A percentile compares a stretch with the other conserved stretches of the same genome.
phyloP scores from a whole-genome alignment of 2,888 invertebrate genomes.

The Asteroscopus sphinx region DNA sequence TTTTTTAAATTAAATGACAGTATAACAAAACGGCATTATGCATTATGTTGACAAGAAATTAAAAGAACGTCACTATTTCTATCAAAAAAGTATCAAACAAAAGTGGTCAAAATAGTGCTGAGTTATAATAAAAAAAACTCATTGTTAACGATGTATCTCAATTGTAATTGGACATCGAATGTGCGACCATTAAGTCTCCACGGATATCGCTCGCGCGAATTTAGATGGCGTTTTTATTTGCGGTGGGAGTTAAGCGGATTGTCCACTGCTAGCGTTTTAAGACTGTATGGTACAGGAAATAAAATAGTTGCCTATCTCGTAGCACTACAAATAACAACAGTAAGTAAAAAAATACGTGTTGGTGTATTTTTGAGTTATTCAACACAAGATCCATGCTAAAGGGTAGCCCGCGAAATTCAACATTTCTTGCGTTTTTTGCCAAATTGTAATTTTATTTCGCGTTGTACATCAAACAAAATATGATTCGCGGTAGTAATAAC shows the following conservation, averaged over 20 bases:
- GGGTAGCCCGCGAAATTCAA: too few species aligned
- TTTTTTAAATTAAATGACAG: not conserved
- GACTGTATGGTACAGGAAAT: slow-evolving; percentile 2
- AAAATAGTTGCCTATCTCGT: slow-evolving; percentile 3
- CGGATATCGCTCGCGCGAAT: slow-evolving; percentile 61
- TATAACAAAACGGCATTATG: too few species aligned
- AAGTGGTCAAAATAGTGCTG: slow-evolving; percentile 7
- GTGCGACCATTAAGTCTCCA: slow-evolving; percentile 67
- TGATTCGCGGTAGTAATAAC: too few species aligned
- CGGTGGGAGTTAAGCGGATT: slow-evolving; percentile 45
- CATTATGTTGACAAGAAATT: not conserved
- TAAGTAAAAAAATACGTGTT: not conserved
- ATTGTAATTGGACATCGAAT: slow-evolving; percentile 70
- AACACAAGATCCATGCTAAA: too few species aligned
- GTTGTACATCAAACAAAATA: too few species aligned
- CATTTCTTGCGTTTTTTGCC: too few species aligned
- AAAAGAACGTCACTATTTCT: not conserved
- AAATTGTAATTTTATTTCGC: too few species aligned
- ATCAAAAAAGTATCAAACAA: too few species aligned
- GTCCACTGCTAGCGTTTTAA: slow-evolving; percentile 32
- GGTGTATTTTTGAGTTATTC: too few species aligned
- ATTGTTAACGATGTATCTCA: slow-evolving; percentile 62
- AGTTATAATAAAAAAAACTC: slow-evolving; percentile 53
- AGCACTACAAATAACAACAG: not conserved
- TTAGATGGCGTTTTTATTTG: slow-evolving; percentile 76